phyloP scores from a whole-genome alignment of 2,797 vertebrate species.

The Cossypha niveicapilla region DNA sequence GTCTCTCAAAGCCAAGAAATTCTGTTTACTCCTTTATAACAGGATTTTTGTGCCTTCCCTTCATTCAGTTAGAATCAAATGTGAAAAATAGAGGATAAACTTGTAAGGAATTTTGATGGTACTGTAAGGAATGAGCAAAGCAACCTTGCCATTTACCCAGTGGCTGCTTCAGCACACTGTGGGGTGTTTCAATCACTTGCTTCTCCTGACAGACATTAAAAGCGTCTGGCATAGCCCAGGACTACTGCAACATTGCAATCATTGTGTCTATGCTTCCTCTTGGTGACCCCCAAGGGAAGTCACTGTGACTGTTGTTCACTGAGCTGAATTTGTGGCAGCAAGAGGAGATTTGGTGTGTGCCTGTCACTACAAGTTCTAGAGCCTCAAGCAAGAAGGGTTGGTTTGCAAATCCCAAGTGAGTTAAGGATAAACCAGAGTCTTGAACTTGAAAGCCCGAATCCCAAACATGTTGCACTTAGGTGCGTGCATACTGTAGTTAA shows the following conservation, averaged over 20 bases:
- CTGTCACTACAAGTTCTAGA: fast-evolving
- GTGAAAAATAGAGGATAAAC: neutral
- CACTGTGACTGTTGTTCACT: fast-evolving
- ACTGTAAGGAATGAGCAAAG: neutral
- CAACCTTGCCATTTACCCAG: neutral
- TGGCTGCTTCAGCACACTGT: neutral
- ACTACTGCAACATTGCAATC: neutral
- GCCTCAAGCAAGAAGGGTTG: neutral
- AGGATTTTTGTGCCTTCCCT: neutral
- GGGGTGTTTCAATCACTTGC: neutral
- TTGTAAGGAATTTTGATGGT: neutral
- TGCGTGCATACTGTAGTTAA: neutral
- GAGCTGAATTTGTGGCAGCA: neutral
- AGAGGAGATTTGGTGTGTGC: neutral
- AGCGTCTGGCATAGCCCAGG: neutral
- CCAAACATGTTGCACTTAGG: fast-evolving
- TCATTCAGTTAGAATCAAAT: neutral
- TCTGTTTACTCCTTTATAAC: neutral
- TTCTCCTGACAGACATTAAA: neutral
- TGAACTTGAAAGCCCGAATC: neutral
- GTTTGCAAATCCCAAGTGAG: neutral
- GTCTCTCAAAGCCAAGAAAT: neutral
- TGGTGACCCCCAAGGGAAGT: neutral
- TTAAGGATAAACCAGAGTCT: neutral
- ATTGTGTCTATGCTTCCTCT: neutral